A percentile compares a stretch with the other conserved stretches of the same genome.
These are phyloP conservation scores for Acipenser transmontanus DNA, from an alignment of 2,797 vertebrate genomes.

Conservation along the genomic window DNA sequence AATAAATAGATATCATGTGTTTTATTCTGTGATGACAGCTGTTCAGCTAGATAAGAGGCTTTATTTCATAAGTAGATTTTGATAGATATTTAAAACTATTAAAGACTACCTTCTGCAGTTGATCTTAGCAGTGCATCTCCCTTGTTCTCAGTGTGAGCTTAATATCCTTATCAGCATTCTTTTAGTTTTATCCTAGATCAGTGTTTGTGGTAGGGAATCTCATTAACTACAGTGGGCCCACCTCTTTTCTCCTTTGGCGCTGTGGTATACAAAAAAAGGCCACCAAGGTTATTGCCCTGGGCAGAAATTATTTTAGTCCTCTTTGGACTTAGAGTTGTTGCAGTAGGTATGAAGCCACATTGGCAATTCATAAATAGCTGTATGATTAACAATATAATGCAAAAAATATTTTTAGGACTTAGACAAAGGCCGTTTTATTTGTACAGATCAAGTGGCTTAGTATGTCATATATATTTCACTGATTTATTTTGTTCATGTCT, in stretches of 20 bases:
- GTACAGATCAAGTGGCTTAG: too few relatives aligned
- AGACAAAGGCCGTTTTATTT: too few relatives aligned
- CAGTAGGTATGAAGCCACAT: conserved; percentile 44
- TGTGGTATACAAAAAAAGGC: conserved; percentile 58
- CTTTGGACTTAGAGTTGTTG: conserved; percentile 33
- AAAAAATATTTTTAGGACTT: too few relatives aligned
- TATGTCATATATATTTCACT: too few relatives aligned
- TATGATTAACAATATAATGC: too few relatives aligned
- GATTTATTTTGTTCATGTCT: too few relatives aligned
- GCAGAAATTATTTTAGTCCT: conserved; percentile 62
- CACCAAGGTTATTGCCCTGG: conserved; percentile 63
- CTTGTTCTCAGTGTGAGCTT: conserved; percentile 67
- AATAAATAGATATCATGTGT: conserved; percentile 35
- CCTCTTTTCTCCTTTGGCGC: conserved; percentile 71
- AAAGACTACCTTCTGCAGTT: conserved; percentile 65
- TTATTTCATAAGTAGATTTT: conserved; percentile 56
- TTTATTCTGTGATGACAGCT: conserved; percentile 35
- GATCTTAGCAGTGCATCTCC: conserved; percentile 64
- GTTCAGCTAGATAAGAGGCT: conserved; percentile 40
- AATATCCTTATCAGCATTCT: conserved; percentile 76
- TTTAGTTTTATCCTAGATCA: conserved; percentile 74
- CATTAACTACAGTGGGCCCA: conserved; percentile 61
- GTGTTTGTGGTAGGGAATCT: conserved; percentile 72
- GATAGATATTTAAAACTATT: conserved; percentile 57
- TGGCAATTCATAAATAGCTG: conserved; percentile 37